phyloP scores from a whole-genome alignment of 2,113 vertebrate species.

The Prochilodus magdalenae region DNA sequence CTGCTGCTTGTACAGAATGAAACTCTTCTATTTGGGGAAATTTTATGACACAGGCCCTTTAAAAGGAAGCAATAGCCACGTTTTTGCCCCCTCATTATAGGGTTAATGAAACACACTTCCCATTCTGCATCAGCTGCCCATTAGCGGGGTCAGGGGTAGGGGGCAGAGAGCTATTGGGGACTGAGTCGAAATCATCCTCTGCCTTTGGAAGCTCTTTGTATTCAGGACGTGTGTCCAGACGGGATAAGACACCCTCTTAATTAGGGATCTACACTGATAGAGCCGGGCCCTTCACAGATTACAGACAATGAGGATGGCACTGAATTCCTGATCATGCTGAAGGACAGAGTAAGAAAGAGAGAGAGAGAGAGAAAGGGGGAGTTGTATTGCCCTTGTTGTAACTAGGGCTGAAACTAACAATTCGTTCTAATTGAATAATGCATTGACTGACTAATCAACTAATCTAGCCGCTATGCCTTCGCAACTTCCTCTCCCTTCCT shows the following conservation, averaged over 20 bases:
- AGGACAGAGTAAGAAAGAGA: background rate
- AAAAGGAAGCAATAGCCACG: no score
- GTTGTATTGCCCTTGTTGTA: background rate
- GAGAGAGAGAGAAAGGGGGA: background rate
- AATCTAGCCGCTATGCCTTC: no score
- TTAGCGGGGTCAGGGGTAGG: background rate
- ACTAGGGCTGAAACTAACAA: no score
- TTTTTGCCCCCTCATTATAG: no score
- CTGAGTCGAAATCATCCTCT: background rate
- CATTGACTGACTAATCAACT: background rate
- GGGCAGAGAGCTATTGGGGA: no score
- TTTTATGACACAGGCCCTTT: no score
- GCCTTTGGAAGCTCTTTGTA: background rate
- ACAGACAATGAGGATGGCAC: background rate
- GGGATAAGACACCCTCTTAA: constrained; percentile 14
- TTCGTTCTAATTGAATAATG: background rate
- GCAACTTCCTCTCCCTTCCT: no score
- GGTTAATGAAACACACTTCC: no score
- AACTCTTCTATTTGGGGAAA: no score
- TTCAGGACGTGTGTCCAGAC: background rate
- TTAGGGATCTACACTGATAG: constrained; percentile 12
- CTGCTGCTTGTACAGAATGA: no score
- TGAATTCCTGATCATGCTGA: constrained; percentile 12
- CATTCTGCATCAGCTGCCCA: no score
- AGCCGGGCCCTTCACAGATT: background rate